These are phyloP conservation scores for Poeciliopsis prolifica DNA, from an alignment of 2,113 vertebrate genomes.

Conservation along the genomic window DNA sequence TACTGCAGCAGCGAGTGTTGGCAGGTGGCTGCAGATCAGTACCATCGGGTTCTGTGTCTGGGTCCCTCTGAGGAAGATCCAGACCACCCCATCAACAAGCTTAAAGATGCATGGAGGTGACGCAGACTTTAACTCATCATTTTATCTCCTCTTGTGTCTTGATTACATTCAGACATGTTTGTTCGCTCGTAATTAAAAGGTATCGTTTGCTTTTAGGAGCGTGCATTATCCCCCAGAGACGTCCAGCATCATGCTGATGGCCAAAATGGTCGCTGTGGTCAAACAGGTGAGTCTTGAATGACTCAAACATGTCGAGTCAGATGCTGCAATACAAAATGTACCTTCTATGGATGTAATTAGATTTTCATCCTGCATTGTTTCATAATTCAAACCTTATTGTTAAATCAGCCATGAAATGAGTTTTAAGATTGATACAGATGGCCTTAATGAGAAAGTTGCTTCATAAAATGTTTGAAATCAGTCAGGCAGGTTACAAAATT, in stretches of 20 bases:
- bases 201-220: slow-evolving; percentile 76
- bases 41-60: slow-evolving; percentile 89
- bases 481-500: background rate
- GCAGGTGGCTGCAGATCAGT: slow-evolving; percentile 89
- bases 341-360: background rate
- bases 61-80: slow-evolving; percentile 87
- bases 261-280: slow-evolving; percentile 91
- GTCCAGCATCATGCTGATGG: slow-evolving; percentile 96
- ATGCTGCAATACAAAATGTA: background rate
- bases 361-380: background rate
- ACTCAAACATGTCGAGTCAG: background rate
- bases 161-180: background rate
- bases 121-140: background rate
- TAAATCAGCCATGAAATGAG: background rate
- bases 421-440: background rate
- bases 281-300: slow-evolving; percentile 85
- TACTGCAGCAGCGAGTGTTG: slow-evolving; percentile 93
- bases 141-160: background rate
- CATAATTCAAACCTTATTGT: background rate
- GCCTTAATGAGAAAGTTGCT: background rate
- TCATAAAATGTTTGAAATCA: background rate
- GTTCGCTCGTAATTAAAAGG: background rate
- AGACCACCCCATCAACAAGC: slow-evolving; percentile 91
- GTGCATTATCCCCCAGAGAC: slow-evolving; percentile 97
- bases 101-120: slow-evolving; percentile 95